These are phyloP conservation scores for Microctonus hyperodae DNA, from an alignment of 2,888 invertebrate species.

Conservation along the genomic window DNA sequence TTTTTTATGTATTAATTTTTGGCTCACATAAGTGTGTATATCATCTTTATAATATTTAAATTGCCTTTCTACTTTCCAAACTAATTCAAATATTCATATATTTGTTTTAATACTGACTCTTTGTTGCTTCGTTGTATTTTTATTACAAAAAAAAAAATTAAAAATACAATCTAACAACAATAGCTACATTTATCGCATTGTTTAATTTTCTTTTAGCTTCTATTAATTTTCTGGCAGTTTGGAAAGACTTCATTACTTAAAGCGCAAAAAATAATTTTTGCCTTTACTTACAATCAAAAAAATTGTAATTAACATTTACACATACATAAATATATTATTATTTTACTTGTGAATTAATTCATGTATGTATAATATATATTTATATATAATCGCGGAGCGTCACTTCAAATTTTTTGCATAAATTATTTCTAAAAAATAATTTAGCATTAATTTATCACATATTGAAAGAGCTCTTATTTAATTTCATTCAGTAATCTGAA, in stretches of 20 bases:
- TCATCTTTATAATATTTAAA: slow-evolving; percentile 13
- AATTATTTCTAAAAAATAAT: slow-evolving; percentile 12
- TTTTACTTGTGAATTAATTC: background rate
- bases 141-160: slow-evolving; percentile 5
- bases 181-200: slow-evolving; percentile 5
- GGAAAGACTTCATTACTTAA: slow-evolving; percentile 41
- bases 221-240: slow-evolving; percentile 39
- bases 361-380: background rate
- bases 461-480: slow-evolving; percentile 25
- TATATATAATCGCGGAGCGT: background rate
- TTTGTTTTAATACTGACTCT: slow-evolving; percentile 1
- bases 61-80: slow-evolving; percentile 21
- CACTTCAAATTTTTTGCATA: background rate
- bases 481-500: slow-evolving; percentile 22
- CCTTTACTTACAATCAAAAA: slow-evolving; percentile 8
- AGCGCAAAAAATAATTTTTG: slow-evolving; percentile 26
- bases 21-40: background rate
- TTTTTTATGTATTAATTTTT: background rate
- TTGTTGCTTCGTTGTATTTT: slow-evolving; percentile 10
- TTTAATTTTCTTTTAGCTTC: background rate
- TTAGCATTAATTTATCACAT: slow-evolving; percentile 28
- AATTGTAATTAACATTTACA: slow-evolving; percentile 5
- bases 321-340: background rate
- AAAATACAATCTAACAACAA: slow-evolving; percentile 2
- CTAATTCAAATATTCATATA: background rate